Evolutionary conservation across 2,797 vertebrate genomes (phyloP).

Genomic region (Halcyon badia): DNA sequence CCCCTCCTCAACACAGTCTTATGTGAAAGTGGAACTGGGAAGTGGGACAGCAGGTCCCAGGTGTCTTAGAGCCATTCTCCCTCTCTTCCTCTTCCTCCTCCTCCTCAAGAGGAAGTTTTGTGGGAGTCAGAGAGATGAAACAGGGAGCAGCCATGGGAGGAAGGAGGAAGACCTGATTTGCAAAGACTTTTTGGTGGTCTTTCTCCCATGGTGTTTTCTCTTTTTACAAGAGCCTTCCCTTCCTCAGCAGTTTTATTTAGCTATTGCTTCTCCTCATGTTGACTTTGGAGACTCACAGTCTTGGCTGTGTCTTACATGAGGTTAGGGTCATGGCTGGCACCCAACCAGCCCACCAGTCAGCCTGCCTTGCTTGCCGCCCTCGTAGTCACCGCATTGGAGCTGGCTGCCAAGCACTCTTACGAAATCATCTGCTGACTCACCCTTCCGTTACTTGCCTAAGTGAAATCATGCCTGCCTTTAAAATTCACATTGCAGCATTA

Average conservation of each 20-base stretch:
- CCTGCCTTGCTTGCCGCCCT: neutral
- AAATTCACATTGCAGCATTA: constrained; percentile 26
- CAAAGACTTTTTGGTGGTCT: neutral
- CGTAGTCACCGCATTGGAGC: rapidly evolving
- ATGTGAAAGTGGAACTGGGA: neutral
- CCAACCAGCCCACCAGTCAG: neutral
- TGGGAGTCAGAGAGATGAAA: neutral
- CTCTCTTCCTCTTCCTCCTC: neutral
- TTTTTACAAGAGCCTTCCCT: neutral
- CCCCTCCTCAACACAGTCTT: rapidly evolving
- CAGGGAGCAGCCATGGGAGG: neutral
- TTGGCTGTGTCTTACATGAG: neutral
- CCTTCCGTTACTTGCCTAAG: constrained; percentile 17
- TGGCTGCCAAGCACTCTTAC: neutral
- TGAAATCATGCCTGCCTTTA: constrained; percentile 46
- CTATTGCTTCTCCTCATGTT: neutral
- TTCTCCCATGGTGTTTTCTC: rapidly evolving
- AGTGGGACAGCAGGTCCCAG: neutral
- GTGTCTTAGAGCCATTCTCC: neutral
- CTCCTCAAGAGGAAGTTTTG: neutral
- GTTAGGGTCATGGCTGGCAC: neutral
- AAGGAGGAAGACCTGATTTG: neutral
- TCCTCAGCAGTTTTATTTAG: neutral
- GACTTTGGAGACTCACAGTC: neutral
- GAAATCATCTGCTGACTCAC: constrained; percentile 65